Evolutionary conservation across 2,888 invertebrate species (phyloP).

Genomic region (Cryptocephalus primarius): DNA sequence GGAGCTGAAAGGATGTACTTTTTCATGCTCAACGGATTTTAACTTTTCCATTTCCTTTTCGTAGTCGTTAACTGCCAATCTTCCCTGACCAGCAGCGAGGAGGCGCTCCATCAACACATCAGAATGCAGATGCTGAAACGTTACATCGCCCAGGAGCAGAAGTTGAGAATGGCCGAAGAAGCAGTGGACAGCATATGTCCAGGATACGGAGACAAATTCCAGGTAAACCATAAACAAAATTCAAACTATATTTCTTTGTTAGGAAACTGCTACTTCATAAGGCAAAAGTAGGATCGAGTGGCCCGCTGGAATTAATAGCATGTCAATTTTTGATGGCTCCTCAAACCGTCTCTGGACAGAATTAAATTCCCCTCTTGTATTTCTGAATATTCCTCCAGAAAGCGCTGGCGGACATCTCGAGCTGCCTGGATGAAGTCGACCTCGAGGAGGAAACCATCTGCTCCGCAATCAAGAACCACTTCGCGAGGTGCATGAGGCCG

Average conservation of each 20-base stretch:
- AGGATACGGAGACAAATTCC: slow-evolving; percentile 11
- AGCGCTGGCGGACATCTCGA: slow-evolving; percentile 3
- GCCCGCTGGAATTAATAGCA: too few species aligned
- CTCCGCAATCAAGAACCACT: slow-evolving; percentile 14
- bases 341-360: too few species aligned
- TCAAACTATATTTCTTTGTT: too few species aligned
- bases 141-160: slow-evolving; percentile 8
- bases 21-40: not conserved
- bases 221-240: slow-evolving; percentile 9
- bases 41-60: not conserved
- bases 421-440: slow-evolving; percentile 13
- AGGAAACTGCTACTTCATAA: too few species aligned
- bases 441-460: slow-evolving; percentile 18
- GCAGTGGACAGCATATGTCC: slow-evolving; percentile 12
- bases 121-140: slow-evolving; percentile 5
- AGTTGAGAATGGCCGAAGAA: slow-evolving; percentile 4
- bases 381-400: slow-evolving; percentile 7
- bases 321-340: too few species aligned
- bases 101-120: slow-evolving; percentile 3
- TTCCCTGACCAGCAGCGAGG: slow-evolving; percentile 1
- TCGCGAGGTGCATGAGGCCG: slow-evolving; percentile 15
- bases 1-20: too few species aligned
- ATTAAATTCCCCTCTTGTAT: too few species aligned
- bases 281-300: too few species aligned
- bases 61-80: slow-evolving; percentile 2